Evolutionary conservation across 2,113 vertebrate species (phyloP).

Genomic region (Aythya baeri): DNA sequence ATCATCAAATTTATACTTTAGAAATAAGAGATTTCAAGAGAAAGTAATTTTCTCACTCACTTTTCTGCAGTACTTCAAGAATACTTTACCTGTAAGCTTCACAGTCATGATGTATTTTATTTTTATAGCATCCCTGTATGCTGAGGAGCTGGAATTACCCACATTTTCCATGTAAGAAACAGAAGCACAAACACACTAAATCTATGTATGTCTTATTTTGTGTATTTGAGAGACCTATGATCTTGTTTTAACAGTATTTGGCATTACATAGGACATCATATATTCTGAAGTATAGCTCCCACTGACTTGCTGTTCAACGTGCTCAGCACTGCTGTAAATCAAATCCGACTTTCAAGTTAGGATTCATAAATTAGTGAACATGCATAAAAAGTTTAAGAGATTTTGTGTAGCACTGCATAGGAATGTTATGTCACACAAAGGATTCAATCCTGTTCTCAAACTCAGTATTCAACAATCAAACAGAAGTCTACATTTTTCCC

Average conservation of each 20-base stretch:
- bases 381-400: neutral
- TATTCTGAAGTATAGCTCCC: neutral
- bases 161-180: neutral
- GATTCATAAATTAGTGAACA: neutral
- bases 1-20: too few species aligned
- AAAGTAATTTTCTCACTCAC: neutral
- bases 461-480: neutral
- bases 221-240: neutral
- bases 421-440: neutral
- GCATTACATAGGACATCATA: neutral
- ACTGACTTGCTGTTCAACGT: neutral
- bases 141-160: neutral
- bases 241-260: neutral
- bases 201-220: neutral
- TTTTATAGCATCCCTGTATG: neutral
- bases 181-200: neutral
- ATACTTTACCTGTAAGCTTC: neutral
- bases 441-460: neutral
- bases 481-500: neutral
- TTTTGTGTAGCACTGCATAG: neutral
- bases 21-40: neutral
- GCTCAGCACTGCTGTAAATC: neutral
- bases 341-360: neutral
- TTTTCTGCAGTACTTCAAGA: neutral
- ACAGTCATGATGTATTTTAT: neutral